These are phyloP conservation scores for Trilocha varians DNA, from an alignment of 2,888 invertebrate species.

Conservation along the genomic window DNA sequence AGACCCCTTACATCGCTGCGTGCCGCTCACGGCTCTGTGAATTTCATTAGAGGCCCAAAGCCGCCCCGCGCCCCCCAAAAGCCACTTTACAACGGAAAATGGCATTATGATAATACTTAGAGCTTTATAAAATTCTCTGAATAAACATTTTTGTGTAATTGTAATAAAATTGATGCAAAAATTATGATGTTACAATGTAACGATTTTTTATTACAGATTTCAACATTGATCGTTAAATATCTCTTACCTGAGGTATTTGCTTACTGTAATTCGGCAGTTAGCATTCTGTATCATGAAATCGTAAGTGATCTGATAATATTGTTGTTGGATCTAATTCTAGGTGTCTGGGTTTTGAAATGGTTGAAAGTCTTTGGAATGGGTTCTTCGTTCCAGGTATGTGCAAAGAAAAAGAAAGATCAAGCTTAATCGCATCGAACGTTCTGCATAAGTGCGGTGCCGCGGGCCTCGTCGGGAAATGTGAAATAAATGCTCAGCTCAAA, in stretches of 20 bases:
- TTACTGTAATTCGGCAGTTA: no score
- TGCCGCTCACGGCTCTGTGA: constrained; percentile 47
- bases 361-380: no score
- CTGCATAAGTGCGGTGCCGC: constrained; percentile 36
- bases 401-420: constrained; percentile 40
- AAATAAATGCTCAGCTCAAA: constrained; percentile 71
- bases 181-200: no score
- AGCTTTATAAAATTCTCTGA: constrained; percentile 66
- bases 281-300: no score
- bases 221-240: no score
- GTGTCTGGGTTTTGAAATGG: no score
- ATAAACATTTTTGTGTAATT: constrained; percentile 67
- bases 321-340: no score
- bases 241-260: no score
- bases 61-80: constrained; percentile 54
- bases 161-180: constrained; percentile 31
- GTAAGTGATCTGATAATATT: no score
- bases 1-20: constrained; percentile 16
- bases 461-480: constrained; percentile 61
- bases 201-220: no score
- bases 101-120: constrained; percentile 69
- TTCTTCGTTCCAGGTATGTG: no score
- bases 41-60: constrained; percentile 64
- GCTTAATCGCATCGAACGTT: constrained; percentile 54
- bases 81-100: constrained; percentile 70